Conservation (phyloP, 2,113 vertebrate genomes). For the Megatriorchis doriae region DNA sequence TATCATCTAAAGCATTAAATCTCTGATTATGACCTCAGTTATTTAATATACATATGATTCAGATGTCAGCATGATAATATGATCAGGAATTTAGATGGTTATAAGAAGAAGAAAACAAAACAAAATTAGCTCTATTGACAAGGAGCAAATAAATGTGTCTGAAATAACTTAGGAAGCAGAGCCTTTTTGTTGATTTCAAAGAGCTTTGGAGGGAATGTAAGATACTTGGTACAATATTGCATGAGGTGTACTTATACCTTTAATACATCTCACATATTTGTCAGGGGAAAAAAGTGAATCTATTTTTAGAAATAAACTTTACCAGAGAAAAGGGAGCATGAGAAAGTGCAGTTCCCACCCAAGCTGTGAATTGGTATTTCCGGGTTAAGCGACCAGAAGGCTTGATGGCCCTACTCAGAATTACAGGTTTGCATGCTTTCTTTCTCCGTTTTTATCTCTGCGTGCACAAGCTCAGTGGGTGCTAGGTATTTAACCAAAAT, state of each 20-base stretch:
- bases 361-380: constrained; percentile 24
- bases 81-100: neutral
- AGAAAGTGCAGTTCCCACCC: constrained; percentile 28
- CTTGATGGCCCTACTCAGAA: neutral
- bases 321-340: neutral
- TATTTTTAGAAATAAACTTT: constrained; percentile 24
- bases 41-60: neutral
- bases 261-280: neutral
- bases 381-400: neutral
- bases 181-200: neutral
- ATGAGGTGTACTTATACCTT: neutral
- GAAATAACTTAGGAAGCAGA: neutral
- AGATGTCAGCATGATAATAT: neutral
- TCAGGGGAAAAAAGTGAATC: neutral
- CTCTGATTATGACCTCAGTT: neutral
- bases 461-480: neutral
- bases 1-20: neutral
- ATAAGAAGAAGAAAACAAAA: neutral
- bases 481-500: neutral
- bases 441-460: neutral
- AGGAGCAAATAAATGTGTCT: neutral
- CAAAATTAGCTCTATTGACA: neutral
- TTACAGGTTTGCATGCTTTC: neutral
- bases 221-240: neutral
- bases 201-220: neutral